Evolutionary conservation across 2,113 vertebrate species (phyloP).

Genomic region (Apistogramma diplotaenia): DNA sequence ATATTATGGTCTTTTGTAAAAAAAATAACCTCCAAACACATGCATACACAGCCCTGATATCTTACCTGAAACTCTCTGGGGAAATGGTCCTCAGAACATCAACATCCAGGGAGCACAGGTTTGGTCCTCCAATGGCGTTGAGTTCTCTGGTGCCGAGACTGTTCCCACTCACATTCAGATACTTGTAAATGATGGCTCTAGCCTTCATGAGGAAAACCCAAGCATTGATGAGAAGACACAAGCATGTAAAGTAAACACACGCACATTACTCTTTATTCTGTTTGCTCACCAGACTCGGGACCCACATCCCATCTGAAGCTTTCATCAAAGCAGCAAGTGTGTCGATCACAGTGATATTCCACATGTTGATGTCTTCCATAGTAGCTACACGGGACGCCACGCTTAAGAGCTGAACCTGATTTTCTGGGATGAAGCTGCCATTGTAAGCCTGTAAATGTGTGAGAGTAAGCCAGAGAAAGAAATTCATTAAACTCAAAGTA

Average conservation of each 20-base stretch:
- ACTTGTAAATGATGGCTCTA: constrained; percentile 51
- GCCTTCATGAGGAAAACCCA: constrained; percentile 31
- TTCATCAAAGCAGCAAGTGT: constrained; percentile 70
- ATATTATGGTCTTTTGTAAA: neutral
- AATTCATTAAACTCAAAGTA: neutral
- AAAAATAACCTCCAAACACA: neutral
- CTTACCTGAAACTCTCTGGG: constrained; percentile 75
- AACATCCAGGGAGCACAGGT: constrained; percentile 75
- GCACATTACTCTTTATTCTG: neutral
- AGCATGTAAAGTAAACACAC: accelerated
- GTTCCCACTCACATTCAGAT: constrained; percentile 51
- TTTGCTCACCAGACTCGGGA: constrained; percentile 55
- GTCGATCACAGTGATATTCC: constrained; percentile 71
- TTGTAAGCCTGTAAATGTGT: constrained; percentile 56
- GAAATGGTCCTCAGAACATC: constrained; percentile 60
- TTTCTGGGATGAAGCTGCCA: constrained; percentile 48
- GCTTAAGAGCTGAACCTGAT: constrained; percentile 63
- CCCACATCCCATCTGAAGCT: constrained; percentile 56
- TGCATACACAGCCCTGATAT: neutral
- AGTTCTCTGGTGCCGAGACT: constrained; percentile 68
- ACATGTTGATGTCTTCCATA: constrained; percentile 49
- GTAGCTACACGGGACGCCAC: constrained; percentile 62
- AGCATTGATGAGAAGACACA: neutral
- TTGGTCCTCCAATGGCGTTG: constrained; percentile 51
- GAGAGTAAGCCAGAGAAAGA: neutral